These are phyloP conservation scores for Phalera bucephala DNA, from an alignment of 2,888 invertebrate species.

Conservation along the genomic window DNA sequence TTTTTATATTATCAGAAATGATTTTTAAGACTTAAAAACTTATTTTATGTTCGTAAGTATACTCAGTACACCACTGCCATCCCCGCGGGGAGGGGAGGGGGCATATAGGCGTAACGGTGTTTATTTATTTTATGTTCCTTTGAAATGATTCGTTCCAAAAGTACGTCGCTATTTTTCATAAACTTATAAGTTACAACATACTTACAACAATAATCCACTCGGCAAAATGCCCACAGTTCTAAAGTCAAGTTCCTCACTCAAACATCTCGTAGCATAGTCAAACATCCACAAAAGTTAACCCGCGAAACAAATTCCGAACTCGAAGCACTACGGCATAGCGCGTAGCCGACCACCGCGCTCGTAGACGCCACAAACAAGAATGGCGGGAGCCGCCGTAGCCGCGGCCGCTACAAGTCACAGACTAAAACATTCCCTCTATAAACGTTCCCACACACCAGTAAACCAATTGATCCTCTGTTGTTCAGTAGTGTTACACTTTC, in stretches of 20 bases:
- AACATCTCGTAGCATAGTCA: slow-evolving; percentile 29
- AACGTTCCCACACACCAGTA: slow-evolving; percentile 23
- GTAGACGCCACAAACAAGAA: slow-evolving; percentile 50
- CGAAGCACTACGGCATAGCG: slow-evolving; percentile 56
- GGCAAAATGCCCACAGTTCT: slow-evolving; percentile 9
- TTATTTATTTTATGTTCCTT: too few species aligned
- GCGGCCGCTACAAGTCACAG: slow-evolving; percentile 21
- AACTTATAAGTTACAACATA: too few species aligned
- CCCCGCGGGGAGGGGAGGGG: too few species aligned
- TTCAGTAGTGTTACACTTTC: slow-evolving; percentile 17
- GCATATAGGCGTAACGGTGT: too few species aligned
- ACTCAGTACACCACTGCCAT: too few species aligned
- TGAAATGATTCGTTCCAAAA: too few species aligned
- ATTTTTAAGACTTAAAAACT: too few species aligned
- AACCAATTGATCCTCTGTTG: slow-evolving; percentile 25
- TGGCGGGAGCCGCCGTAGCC: slow-evolving; percentile 42
- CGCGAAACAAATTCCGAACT: slow-evolving; percentile 46
- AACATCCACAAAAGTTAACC: slow-evolving; percentile 32
- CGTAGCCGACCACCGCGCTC: slow-evolving; percentile 60
- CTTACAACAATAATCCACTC: slow-evolving; percentile 11
- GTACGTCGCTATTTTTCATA: too few species aligned
- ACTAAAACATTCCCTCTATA: slow-evolving; percentile 16
- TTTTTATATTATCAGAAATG: too few species aligned
- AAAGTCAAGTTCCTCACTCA: slow-evolving; percentile 22
- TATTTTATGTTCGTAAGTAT: too few species aligned